These are phyloP conservation scores for Dione juno DNA, from an alignment of 2,888 invertebrate genomes.

Conservation along the genomic window DNA sequence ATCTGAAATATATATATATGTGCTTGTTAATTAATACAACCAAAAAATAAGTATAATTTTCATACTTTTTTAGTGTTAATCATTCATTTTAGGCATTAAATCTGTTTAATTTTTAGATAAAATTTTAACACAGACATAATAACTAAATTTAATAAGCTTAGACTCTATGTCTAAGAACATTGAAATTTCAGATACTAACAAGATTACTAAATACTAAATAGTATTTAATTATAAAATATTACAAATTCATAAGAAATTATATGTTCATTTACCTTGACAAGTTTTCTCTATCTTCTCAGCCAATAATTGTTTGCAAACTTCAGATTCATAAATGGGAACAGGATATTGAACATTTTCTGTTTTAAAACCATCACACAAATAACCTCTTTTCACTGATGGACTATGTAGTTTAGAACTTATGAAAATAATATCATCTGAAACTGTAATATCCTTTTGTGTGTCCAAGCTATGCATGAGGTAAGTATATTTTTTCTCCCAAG, in stretches of 20 bases:
- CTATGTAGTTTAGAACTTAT: constrained; percentile 85
- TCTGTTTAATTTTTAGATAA: too few relatives aligned
- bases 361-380: constrained; percentile 76
- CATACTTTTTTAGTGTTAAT: not conserved
- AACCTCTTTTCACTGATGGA: constrained; percentile 82
- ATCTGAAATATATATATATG: constrained; percentile 71
- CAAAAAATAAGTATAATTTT: not conserved
- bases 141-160: too few relatives aligned
- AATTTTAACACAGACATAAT: too few relatives aligned
- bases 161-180: too few relatives aligned
- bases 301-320: constrained; percentile 92
- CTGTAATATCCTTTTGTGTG: constrained; percentile 73
- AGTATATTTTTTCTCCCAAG: constrained; percentile 92
- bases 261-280: constrained; percentile 80
- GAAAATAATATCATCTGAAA: constrained; percentile 82
- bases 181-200: too few relatives aligned
- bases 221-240: too few relatives aligned
- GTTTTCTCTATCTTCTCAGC: constrained; percentile 92
- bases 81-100: too few relatives aligned
- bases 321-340: constrained; percentile 90
- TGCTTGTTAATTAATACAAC: not conserved
- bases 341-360: constrained; percentile 81
- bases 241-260: too few relatives aligned
- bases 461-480: constrained; percentile 85
- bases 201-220: too few relatives aligned